A percentile compares a stretch with the other conserved stretches of the same genome.
Conservation (phyloP, 2,797 vertebrate genomes). For the Champsocephalus esox region DNA sequence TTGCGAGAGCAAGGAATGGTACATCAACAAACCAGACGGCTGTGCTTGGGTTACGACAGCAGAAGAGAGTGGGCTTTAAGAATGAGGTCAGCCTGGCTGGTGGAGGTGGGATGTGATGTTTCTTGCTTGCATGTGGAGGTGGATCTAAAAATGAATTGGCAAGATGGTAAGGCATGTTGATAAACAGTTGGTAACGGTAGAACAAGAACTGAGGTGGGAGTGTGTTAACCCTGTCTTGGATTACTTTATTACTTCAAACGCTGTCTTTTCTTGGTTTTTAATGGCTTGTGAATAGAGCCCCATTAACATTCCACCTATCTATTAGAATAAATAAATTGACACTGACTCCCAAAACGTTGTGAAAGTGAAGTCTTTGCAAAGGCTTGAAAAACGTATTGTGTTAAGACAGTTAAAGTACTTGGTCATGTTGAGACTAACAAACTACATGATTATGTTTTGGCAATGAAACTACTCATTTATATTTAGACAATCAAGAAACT, state of each 20-base stretch:
- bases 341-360: too few relatives aligned
- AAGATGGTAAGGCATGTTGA: slow-evolving; percentile 22
- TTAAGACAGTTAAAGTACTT: too few relatives aligned
- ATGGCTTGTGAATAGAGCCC: not conserved
- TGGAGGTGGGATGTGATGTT: slow-evolving; percentile 61
- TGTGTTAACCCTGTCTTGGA: not conserved
- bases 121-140: slow-evolving; percentile 41
- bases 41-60: slow-evolving; percentile 54
- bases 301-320: not conserved
- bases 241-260: slow-evolving; percentile 5
- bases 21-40: slow-evolving; percentile 49
- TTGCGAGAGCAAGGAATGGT: slow-evolving; percentile 42
- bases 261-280: not conserved
- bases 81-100: slow-evolving; percentile 41
- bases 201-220: not conserved
- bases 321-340: too few relatives aligned
- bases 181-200: slow-evolving; percentile 26
- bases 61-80: slow-evolving; percentile 48
- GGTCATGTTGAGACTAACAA: too few relatives aligned
- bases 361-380: too few relatives aligned
- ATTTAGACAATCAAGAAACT: too few relatives aligned
- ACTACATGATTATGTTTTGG: too few relatives aligned
- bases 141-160: slow-evolving; percentile 55
- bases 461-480: too few relatives aligned
- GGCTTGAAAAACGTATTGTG: too few relatives aligned